Evolutionary conservation across 2,888 invertebrate species (phyloP).

Genomic region (Panzeria rudis): DNA sequence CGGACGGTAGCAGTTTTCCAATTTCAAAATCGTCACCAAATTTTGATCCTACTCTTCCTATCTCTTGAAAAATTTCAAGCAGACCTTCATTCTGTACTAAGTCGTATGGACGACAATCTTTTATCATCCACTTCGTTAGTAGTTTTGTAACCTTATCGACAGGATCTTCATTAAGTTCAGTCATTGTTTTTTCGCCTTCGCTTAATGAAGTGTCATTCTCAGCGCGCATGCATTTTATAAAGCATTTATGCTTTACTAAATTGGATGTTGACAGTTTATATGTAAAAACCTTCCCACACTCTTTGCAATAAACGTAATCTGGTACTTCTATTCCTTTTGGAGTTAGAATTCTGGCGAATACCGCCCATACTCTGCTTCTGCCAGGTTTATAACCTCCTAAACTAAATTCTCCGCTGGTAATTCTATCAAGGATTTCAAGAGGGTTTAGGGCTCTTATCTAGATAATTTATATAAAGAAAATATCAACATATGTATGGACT

Average conservation of each 20-base stretch:
- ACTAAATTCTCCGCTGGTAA: not conserved
- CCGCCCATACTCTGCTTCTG: conserved; percentile 14
- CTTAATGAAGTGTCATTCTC: not conserved
- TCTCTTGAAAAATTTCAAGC: not conserved
- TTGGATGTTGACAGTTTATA: not conserved
- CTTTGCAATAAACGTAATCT: not conserved
- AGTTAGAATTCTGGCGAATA: not conserved
- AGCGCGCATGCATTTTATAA: not conserved
- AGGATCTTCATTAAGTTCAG: not conserved
- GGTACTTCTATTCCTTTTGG: not conserved
- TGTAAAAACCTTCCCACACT: not conserved
- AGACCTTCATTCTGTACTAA: not conserved
- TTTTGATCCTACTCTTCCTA: not conserved
- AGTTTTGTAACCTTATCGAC: not conserved
- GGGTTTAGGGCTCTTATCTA: not conserved
- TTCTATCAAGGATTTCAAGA: not conserved
- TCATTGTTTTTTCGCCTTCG: not conserved
- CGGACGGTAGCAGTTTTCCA: not conserved
- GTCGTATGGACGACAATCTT: not conserved
- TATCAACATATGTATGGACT: too few species aligned
- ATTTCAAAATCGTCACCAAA: not conserved
- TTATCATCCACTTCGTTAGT: conserved; percentile 17
- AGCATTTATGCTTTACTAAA: conserved; percentile 41
- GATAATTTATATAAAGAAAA: too few species aligned
- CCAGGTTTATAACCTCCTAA: not conserved